A percentile compares a stretch with the other conserved stretches of the same genome.
phyloP scores from a whole-genome alignment of 1,140 invertebrate genomes.

The Ooceraea biroi region DNA sequence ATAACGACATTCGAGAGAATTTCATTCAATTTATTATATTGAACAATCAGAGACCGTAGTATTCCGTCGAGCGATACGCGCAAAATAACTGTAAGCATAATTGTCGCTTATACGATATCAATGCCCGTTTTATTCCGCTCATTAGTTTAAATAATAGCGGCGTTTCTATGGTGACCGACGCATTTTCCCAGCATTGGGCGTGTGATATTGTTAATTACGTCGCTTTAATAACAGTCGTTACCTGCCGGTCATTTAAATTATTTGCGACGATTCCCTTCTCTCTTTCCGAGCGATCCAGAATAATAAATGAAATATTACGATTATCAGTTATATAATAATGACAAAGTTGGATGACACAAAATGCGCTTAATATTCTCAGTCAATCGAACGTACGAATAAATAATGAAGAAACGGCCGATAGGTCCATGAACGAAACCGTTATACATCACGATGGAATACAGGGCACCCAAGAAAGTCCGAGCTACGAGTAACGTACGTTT shows the following conservation, averaged over 20 bases:
- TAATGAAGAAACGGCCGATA: not conserved
- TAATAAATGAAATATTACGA: slow-evolving; percentile 36
- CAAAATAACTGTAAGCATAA: slow-evolving; percentile 44
- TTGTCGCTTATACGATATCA: slow-evolving; percentile 38
- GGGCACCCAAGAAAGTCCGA: slow-evolving; percentile 53
- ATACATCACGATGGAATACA: not conserved
- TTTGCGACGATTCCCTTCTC: not conserved
- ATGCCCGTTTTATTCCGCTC: slow-evolving; percentile 43
- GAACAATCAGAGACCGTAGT: not conserved
- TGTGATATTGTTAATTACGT: slow-evolving; percentile 52
- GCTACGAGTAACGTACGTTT: slow-evolving; percentile 42
- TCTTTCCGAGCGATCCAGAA: too few species aligned
- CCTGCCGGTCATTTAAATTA: slow-evolving; percentile 49
- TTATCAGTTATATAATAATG: slow-evolving; percentile 34
- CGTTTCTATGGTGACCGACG: slow-evolving; percentile 37
- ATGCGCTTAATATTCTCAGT: not conserved
- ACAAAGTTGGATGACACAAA: not conserved
- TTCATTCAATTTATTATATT: not conserved
- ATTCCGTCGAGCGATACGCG: not conserved
- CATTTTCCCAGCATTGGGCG: slow-evolving; percentile 19
- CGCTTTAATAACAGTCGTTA: slow-evolving; percentile 59
- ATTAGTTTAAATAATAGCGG: slow-evolving; percentile 55
- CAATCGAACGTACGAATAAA: not conserved
- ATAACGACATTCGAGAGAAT: not conserved
- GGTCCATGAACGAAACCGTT: slow-evolving; percentile 10